Conservation (phyloP, 2,888 invertebrate genomes). For the Eilema sororculum region DNA sequence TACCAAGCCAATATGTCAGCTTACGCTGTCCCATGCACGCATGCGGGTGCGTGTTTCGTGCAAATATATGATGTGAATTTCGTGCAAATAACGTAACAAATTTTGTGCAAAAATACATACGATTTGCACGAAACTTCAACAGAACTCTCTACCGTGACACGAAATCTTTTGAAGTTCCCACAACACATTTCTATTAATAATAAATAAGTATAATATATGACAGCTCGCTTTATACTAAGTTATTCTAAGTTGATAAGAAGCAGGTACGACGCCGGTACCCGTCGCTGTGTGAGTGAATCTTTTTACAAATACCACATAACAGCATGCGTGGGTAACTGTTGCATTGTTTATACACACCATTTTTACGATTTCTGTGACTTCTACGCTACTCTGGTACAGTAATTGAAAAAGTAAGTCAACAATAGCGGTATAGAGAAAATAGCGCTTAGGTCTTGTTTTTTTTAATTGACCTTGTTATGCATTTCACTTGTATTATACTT, state of each 20-base stretch:
- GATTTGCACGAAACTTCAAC: neutral
- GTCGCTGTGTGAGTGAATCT: slow-evolving; percentile 63
- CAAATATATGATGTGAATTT: too few relatives aligned
- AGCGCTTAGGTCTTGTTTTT: neutral
- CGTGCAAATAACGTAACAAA: too few relatives aligned
- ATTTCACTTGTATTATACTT: too few relatives aligned
- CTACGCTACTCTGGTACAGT: neutral
- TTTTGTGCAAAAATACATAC: neutral
- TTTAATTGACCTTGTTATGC: too few relatives aligned
- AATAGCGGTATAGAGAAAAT: neutral
- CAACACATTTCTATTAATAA: slow-evolving; percentile 43
- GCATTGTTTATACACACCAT: slow-evolving; percentile 7
- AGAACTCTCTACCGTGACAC: neutral
- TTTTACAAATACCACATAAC: slow-evolving; percentile 53
- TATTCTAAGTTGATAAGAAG: slow-evolving; percentile 45
- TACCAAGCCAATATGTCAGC: neutral
- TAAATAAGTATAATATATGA: slow-evolving; percentile 44
- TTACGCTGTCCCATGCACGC: neutral
- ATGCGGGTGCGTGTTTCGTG: too few relatives aligned
- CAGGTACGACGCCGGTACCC: slow-evolving; percentile 54
- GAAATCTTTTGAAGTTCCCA: slow-evolving; percentile 51
- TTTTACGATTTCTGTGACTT: slow-evolving; percentile 10
- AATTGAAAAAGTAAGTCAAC: neutral
- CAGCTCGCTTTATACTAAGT: slow-evolving; percentile 68
- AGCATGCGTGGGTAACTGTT: slow-evolving; percentile 55